Base-by-base conservation (phyloP, 2,888 invertebrate genomes). In the Sympetrum striolatum region DNA sequence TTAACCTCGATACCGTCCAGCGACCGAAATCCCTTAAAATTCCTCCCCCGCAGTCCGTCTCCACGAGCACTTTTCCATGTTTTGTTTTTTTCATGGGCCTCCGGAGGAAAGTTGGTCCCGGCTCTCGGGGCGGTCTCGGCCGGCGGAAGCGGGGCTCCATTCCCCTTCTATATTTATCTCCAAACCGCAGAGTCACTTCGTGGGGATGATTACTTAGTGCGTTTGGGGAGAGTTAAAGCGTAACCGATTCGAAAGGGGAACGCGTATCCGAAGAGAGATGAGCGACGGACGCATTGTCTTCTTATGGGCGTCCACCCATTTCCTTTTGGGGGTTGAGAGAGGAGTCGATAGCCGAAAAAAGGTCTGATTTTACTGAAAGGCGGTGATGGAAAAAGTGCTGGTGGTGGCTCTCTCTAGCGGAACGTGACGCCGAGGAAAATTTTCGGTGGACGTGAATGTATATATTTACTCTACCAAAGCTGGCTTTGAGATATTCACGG, bases 1-100 rank as follows among this genome's bases (percentile, higher is more conserved):
- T 82, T 82, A 82, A 82, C 82, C 82, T 58, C 82, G 82, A 82
- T 82, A 82, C 4, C 82, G 39, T 39, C 39, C 39, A 12, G 6
- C 48, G 22, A 58, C 82, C 82, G 58, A 58, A 82, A 82, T 82
- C 58, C 58, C 58, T 82, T 82, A 58, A 64, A 22, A 22, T 25
- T 64, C 64, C 25, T 22, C 64, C 64, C 25, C 64, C 25, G 8
- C 10, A 64, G 4, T n/a, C 64, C 64, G 3, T 53, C 25, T 82
- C 53, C 8, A 22, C 82, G 31, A 5, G 10, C 82, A 60, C 82
- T 58, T 58, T 64, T 64, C 64, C 64, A 64, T 25, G 22, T 10
- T 64, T 64, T 44, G 10, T 44, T 44, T 44, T 44, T 64, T 64
- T 64, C 64, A 64, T 64, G 6, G 6, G 25, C 64, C 10, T 44